Percentiles rank a stretch among this genome's conserved stretches.
phyloP scores from a whole-genome alignment of 2,113 vertebrate species.

The Antechinus stuartii region DNA sequence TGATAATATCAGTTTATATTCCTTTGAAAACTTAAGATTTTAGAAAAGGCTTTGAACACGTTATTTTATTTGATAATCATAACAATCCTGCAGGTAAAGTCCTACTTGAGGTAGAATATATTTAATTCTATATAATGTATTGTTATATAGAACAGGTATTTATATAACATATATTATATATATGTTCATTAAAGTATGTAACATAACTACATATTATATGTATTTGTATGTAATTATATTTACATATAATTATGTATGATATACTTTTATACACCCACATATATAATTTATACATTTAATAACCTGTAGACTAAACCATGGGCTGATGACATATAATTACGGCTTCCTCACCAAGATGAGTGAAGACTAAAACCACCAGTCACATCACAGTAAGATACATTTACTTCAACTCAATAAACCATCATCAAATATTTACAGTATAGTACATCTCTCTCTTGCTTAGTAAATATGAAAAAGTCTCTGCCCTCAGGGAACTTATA shows the following conservation, averaged over 20 bases:
- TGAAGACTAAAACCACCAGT: background rate
- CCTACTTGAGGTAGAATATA: background rate
- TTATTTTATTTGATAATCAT: slow-evolving; percentile 64
- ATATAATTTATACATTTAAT: background rate
- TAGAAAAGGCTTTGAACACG: slow-evolving; percentile 47
- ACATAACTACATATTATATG: too few species aligned
- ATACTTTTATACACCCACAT: too few species aligned
- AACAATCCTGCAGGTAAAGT: slow-evolving; percentile 37
- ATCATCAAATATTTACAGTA: background rate
- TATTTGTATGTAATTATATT: too few species aligned
- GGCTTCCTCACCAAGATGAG: background rate
- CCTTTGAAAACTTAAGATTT: slow-evolving; percentile 54
- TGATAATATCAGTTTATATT: slow-evolving; percentile 51
- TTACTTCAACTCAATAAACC: background rate
- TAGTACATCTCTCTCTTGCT: background rate
- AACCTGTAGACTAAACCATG: background rate
- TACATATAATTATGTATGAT: too few species aligned
- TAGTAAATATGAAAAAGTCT: background rate
- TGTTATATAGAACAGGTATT: too few species aligned
- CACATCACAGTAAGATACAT: background rate
- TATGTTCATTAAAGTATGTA: too few species aligned
- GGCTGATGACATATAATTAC: background rate
- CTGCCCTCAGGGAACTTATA: background rate
- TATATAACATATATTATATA: too few species aligned
- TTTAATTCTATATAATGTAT: background rate